Evolutionary conservation across 2,888 invertebrate species (phyloP).

Genomic region (Desoria tigrina): DNA sequence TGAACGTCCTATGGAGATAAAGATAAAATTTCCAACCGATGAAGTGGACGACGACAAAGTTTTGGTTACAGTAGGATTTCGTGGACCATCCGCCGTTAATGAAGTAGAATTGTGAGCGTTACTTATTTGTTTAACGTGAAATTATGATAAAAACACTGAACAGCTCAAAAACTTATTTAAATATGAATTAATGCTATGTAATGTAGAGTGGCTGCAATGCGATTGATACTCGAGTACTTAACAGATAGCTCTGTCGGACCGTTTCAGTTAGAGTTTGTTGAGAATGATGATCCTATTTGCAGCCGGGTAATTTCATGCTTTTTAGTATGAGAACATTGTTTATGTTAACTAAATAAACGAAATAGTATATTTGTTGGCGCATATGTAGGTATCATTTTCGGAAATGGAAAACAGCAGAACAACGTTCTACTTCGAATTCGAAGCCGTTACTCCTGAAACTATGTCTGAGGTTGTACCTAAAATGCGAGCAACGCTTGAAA

Average conservation of each 20-base stretch:
- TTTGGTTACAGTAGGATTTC: slow-evolving; percentile 74
- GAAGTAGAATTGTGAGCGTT: slow-evolving; percentile 59
- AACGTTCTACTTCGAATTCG: slow-evolving; percentile 69
- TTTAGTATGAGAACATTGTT: no score
- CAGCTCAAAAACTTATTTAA: no score
- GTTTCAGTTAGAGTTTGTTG: slow-evolving; percentile 78
- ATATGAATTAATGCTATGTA: no score
- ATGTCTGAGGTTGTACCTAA: slow-evolving; percentile 65
- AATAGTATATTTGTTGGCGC: slow-evolving; percentile 42
- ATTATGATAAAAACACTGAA: no score
- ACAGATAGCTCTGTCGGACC: slow-evolving; percentile 86
- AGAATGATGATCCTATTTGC: slow-evolving; percentile 69
- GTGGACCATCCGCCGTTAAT: slow-evolving; percentile 69
- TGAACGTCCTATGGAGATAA: slow-evolving; percentile 62
- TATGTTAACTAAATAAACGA: not conserved
- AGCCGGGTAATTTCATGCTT: slow-evolving; percentile 68
- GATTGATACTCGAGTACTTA: slow-evolving; percentile 73
- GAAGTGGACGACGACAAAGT: slow-evolving; percentile 60
- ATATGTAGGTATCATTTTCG: slow-evolving; percentile 69
- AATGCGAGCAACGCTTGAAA: slow-evolving; percentile 60
- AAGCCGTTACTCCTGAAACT: slow-evolving; percentile 73
- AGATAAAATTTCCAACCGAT: slow-evolving; percentile 72
- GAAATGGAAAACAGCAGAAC: slow-evolving; percentile 73
- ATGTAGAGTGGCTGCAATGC: slow-evolving; percentile 43
- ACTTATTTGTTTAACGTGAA: no score